Conservation (phyloP, 2,113 vertebrate species). For the Sinocyclocheilus anshuiensis region DNA sequence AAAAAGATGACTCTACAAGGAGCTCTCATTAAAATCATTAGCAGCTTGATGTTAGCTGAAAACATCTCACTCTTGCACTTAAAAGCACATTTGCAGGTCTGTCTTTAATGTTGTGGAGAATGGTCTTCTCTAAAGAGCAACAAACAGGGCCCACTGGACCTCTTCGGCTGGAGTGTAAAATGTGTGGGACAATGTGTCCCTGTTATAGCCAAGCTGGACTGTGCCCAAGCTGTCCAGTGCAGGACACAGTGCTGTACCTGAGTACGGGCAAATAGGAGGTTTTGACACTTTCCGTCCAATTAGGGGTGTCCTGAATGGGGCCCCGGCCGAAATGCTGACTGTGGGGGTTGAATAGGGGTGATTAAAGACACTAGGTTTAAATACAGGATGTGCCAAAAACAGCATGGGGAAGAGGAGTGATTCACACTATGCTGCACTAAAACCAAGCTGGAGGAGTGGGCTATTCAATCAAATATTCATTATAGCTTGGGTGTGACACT, state of each 20-base stretch:
- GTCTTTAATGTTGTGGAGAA: slow-evolving; percentile 76
- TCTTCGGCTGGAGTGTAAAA: slow-evolving; percentile 67
- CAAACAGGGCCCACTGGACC: slow-evolving; percentile 62
- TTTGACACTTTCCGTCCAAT: slow-evolving; percentile 50
- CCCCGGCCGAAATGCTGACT: slow-evolving; percentile 6
- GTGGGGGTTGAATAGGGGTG: slow-evolving; percentile 18
- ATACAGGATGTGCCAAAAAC: slow-evolving; percentile 38
- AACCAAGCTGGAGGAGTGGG: slow-evolving; percentile 14
- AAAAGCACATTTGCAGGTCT: slow-evolving; percentile 75
- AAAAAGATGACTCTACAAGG: slow-evolving; percentile 93
- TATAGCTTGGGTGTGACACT: slow-evolving; percentile 10
- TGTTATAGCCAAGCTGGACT: slow-evolving; percentile 53
- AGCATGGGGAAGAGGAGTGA: slow-evolving; percentile 25
- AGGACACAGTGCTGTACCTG: slow-evolving; percentile 28
- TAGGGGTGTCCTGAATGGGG: slow-evolving; percentile 23
- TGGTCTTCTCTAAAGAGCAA: slow-evolving; percentile 57
- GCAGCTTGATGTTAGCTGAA: slow-evolving; percentile 84
- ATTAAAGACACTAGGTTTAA: slow-evolving; percentile 42
- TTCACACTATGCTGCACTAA: slow-evolving; percentile 1
- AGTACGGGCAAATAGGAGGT: slow-evolving; percentile 33
- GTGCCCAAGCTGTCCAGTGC: slow-evolving; percentile 33
- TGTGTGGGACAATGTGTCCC: slow-evolving; percentile 62
- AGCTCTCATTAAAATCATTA: slow-evolving; percentile 96
- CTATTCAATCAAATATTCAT: slow-evolving; percentile 45
- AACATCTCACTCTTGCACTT: slow-evolving; percentile 82